These are phyloP conservation scores for Nephrotoma guestfalica DNA, from an alignment of 2,888 invertebrate genomes.

Conservation along the genomic window DNA sequence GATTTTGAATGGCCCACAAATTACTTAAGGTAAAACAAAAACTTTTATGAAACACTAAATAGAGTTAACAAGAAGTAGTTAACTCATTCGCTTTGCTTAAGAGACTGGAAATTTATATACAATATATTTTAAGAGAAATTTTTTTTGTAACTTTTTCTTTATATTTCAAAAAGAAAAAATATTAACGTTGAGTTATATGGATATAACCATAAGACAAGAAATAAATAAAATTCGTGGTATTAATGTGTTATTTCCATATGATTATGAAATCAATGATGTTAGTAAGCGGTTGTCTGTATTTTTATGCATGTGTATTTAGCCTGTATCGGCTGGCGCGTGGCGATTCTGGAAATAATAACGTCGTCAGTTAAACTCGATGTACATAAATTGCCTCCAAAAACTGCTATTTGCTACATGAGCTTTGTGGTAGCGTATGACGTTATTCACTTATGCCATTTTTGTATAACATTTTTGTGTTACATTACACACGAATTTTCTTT, in stretches of 20 bases:
- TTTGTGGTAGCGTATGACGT: not conserved
- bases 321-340: not conserved
- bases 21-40: not conserved
- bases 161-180: not conserved
- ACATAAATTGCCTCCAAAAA: not conserved
- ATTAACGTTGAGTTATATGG: not conserved
- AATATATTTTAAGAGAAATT: not conserved
- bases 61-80: not conserved
- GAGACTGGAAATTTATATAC: not conserved
- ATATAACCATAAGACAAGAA: not conserved
- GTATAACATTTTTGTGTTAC: not conserved
- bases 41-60: not conserved
- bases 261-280: not conserved
- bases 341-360: not conserved
- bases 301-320: not conserved
- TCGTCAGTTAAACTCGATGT: not conserved
- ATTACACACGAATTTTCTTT: not conserved
- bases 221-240: not conserved
- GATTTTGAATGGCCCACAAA: not conserved
- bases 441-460: not conserved
- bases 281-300: not conserved
- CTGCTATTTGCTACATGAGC: not conserved
- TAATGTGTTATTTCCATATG: not conserved
- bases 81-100: not conserved
- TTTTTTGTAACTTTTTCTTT: not conserved